phyloP scores from a whole-genome alignment of 30 jellyfish, hydroid and myxozoan species.

The Aurelia sp. region DNA sequence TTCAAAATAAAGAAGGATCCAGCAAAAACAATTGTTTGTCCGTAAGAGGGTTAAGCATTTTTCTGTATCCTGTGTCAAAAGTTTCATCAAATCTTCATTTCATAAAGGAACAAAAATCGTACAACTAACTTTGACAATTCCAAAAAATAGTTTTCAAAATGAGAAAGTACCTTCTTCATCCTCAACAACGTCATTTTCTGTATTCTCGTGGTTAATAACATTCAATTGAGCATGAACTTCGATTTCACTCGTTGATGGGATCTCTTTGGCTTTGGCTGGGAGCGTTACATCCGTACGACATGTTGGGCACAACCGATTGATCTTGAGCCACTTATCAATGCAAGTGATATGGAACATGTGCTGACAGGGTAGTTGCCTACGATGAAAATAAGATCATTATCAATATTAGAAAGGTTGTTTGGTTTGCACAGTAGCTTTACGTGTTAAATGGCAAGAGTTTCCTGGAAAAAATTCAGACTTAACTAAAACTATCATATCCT shows the following conservation, averaged over 20 bases:
- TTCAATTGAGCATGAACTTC: constrained; percentile 1
- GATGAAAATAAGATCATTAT: neutral
- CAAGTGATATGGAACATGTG: constrained; percentile 71
- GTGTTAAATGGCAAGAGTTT: too few species aligned
- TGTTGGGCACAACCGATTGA: constrained; percentile 77
- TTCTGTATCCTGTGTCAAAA: too few species aligned
- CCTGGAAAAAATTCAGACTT: too few species aligned
- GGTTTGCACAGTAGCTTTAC: too few species aligned
- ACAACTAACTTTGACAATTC: too few species aligned
- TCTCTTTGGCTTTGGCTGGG: constrained; percentile 25
- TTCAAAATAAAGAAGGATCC: too few species aligned
- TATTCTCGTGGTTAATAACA: neutral
- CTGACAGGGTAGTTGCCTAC: constrained; percentile 75
- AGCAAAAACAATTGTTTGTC: too few species aligned
- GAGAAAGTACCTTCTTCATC: constrained; percentile 3
- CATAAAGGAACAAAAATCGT: too few species aligned
- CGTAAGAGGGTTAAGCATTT: too few species aligned
- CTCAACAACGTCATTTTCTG: neutral
- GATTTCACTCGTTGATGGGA: constrained; percentile 17
- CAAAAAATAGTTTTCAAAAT: neutral
- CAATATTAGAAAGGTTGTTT: neutral
- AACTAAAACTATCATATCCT: too few species aligned
- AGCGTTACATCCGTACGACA: constrained; percentile 69
- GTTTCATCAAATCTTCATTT: too few species aligned
- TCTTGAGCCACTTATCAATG: constrained; percentile 80